Base-by-base conservation (phyloP, 2,797 vertebrate genomes). In the Tangara arthus region DNA sequence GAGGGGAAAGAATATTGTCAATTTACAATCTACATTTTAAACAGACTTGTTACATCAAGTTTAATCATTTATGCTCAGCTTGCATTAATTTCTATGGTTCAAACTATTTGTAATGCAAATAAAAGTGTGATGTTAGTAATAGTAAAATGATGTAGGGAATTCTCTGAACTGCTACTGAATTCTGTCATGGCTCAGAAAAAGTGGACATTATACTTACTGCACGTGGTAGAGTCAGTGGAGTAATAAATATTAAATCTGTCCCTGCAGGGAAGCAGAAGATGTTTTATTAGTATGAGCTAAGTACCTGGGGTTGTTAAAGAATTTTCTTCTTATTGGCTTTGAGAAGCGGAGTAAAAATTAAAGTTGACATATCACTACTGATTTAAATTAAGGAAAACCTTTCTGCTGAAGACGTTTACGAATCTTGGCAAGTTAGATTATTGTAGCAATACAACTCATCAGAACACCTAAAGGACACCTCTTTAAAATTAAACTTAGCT, bases 211-310 rank as follows among this genome's bases (percentile, higher is more conserved):
- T 60, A 56, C 37, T 82, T 81, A 78, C 5, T 50, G 28, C 15
- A 69, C 6, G 27, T 63, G 16, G 9, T 20, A 83, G 15, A 65
- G 15, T 66, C 46, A 83, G 64, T 66, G 65, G 87, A 82, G 56
- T 64, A 89, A 68, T 77, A 91, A 89, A 85, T 78, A 92, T 84
- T 94, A 89, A 86, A 66, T 49, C 71, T 82, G 32, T 64, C 75
- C n/a, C 57, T 55, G 17, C 20, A 39, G 75, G 63, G 65, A 68
- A 75, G 23, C 12, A 86, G 24, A 15, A 65, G 11, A 81, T 2
- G 0, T 87, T 76, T 92, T 42, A 89, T 53, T 87, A 89, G 57
- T 68, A 91, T 37, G 14, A 91, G 8, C 12, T 71, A 89, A 69
- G 56, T 82, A 89, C 21, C 22, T 30, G 11, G 9, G 30, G 34